Base-by-base conservation (phyloP, 2,113 vertebrate species). In the Poeciliopsis occidentalis region DNA sequence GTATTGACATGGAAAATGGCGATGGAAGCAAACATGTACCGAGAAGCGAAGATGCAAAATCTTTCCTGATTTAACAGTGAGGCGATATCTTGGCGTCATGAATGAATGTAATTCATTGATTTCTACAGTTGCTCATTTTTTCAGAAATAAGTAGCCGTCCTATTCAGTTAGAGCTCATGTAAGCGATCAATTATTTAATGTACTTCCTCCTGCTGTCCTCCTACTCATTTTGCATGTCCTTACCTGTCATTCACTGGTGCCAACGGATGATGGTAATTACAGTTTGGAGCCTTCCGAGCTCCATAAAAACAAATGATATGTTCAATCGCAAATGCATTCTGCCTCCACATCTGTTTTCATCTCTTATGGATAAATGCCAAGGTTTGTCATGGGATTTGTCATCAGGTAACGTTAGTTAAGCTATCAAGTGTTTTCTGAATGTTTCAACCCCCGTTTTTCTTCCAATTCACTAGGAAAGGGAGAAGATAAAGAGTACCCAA, bases 401-500 rank as follows among this genome's bases (percentile, higher is more conserved):
- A 60, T 27, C n/a, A 29, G 10, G 37, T 19, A 62, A 11, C 29
- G 54, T 57, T 27, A 26, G 8, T 31, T 17, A 13, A 26, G 24
- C 31, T 12, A 12, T 17, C 2, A 30, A 62, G 15, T 65, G 2
- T 76, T 10, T 66, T 61, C 4, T 68, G 41, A 61, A 24, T 51
- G 26, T 37, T n/a, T 63, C 64, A 29, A 47, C 12, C 34, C 34
- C 34, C 44, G 37, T 24, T 10, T 60, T 29, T 61, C 47, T 8
- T 8, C 24, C 13, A 67, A 37, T 73, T 79, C 26, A 2, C 19
- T 85, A 96, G 96, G 96, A 88, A 97, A 97, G 89, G 95, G 95
- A 2, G 86, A 96, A 88, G 96, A 97, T 88, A 97, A 97, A 92
- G 95, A 96, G 87, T 94, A 93, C 90, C 94, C 92, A 65, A 96